These are phyloP conservation scores for Gymnoscelis rufifasciata DNA, from an alignment of 2,888 invertebrate species.

Conservation along the genomic window DNA sequence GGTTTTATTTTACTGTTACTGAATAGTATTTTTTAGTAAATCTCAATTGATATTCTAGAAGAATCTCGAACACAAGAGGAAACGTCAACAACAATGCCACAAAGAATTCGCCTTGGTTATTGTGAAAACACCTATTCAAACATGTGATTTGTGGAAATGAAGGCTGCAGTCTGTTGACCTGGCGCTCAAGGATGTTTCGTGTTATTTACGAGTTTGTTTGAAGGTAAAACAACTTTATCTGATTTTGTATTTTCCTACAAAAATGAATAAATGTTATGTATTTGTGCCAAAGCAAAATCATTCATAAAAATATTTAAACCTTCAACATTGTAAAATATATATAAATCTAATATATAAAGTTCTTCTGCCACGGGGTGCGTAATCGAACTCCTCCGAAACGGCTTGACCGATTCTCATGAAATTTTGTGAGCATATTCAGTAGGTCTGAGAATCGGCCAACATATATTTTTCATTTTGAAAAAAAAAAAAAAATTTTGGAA, in stretches of 20 bases:
- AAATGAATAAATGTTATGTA: not conserved
- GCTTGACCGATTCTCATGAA: too few species aligned
- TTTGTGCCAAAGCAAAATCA: too few species aligned
- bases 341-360: too few species aligned
- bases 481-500: too few species aligned
- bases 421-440: too few species aligned
- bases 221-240: not conserved
- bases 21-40: slow-evolving; percentile 1
- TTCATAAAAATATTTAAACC: too few species aligned
- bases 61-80: slow-evolving; percentile 14
- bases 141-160: slow-evolving; percentile 39
- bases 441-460: too few species aligned
- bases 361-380: too few species aligned
- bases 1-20: not conserved
- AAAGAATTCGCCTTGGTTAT: slow-evolving; percentile 31
- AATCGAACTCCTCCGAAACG: too few species aligned
- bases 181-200: slow-evolving; percentile 39
- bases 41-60: slow-evolving; percentile 25
- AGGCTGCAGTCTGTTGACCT: slow-evolving; percentile 41
- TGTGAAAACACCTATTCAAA: slow-evolving; percentile 42
- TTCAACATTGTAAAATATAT: too few species aligned
- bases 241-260: not conserved
- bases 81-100: slow-evolving; percentile 30
- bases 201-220: slow-evolving; percentile 19
- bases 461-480: too few species aligned